Evolutionary conservation across 1,140 invertebrate species (phyloP), one percentile per base, ranked within the genome.

Genomic region (Zaprionus capensis): DNA sequence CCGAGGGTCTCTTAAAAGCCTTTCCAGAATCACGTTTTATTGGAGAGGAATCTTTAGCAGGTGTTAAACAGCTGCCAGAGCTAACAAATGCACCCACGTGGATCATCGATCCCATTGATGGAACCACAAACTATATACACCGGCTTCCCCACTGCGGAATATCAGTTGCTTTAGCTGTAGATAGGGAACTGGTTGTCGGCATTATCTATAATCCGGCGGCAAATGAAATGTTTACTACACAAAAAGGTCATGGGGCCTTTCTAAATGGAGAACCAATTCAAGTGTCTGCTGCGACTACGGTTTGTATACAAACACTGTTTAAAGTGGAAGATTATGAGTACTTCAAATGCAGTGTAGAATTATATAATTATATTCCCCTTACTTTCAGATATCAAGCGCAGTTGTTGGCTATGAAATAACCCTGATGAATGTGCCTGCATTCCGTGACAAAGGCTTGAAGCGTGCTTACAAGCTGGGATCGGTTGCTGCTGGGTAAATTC

Each of bases 61-160:
- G 92, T 9, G 94, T 94, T 44, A 93, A 94, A 14, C 94, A 94
- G 6, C 65, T 93, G 73, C 94, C 94, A 26, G 93, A 94, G 36
- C 92, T 97, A 26, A 97, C 96, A 1, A 94, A 97, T 83, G 95
- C 94, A 24, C 97, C 97, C 11, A 98, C 97, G 1, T 98, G 97
- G 97, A 97, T 98, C 68, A 97, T 98, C 72, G 97, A 96, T 92
- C 95, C 95, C 7, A 96, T 96, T 26, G 95, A 96, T 93, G 96
- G 96, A n/a, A 96, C 96, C 1, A 95, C 95, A 58, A 96, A 96
- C 88, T 97, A 96, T 76, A 95, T 96, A 5, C 95, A 96, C 77
- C 92, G 93, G 28, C 94, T 96, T 69, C 95, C 94, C 4, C 93
- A 95, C 46, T 94, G 94, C n/a, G 95, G 95, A 73, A 95, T 96